Conservation (phyloP, 2,113 vertebrate genomes). For the Nymphicus hollandicus region DNA sequence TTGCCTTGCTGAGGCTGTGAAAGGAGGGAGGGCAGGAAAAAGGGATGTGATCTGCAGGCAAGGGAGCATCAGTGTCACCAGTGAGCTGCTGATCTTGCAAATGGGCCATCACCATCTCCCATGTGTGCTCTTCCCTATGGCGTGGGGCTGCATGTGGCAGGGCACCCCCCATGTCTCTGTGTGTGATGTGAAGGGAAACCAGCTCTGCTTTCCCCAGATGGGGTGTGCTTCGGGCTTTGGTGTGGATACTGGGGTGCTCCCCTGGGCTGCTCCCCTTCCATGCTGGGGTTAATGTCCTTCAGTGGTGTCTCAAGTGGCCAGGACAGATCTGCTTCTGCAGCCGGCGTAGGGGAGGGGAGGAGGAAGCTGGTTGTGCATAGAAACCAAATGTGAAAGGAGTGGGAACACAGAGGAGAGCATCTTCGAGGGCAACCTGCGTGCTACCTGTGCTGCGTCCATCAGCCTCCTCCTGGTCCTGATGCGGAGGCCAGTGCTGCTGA, state of each 20-base stretch:
- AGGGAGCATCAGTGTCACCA: neutral
- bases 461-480: neutral
- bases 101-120: rapidly evolving
- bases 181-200: neutral
- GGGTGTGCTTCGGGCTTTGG: rapidly evolving
- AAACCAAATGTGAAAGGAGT: neutral
- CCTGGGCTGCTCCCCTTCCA: neutral
- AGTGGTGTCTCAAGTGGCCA: neutral
- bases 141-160: neutral
- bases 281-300: neutral
- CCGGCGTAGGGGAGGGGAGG: neutral
- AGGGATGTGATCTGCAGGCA: rapidly evolving
- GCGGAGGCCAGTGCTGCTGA: neutral
- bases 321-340: neutral
- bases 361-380: neutral
- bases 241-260: neutral
- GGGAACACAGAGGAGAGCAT: neutral
- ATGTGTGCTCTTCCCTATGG: rapidly evolving
- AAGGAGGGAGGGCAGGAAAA: neutral
- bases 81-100: neutral
- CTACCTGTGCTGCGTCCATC: neutral
- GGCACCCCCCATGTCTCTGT: rapidly evolving
- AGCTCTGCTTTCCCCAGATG: neutral
- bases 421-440: neutral
- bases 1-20: neutral